phyloP scores from a whole-genome alignment of 2,888 invertebrate species.

The Caenorhabditis sp. region DNA sequence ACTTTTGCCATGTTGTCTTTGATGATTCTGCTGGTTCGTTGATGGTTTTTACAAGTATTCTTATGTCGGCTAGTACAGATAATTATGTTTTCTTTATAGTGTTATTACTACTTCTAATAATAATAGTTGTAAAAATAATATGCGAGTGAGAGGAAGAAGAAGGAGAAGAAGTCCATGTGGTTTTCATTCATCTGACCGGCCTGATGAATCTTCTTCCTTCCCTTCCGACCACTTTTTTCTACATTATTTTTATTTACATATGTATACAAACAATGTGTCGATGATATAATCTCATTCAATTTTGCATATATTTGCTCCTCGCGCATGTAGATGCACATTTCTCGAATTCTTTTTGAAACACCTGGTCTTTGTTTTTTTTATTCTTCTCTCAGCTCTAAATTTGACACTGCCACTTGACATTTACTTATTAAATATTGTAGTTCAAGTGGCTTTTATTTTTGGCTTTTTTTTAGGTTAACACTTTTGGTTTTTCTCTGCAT shows the following conservation, averaged over 20 bases:
- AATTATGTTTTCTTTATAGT: neutral
- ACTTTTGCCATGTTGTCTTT: neutral
- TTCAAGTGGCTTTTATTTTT: neutral
- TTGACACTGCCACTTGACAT: neutral
- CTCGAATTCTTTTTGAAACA: neutral
- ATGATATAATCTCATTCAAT: neutral
- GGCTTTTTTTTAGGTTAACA: neutral
- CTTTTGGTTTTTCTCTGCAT: too few species aligned
- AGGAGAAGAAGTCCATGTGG: neutral
- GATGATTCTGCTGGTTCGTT: neutral
- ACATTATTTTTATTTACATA: neutral
- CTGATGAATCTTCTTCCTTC: neutral
- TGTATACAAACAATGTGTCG: neutral
- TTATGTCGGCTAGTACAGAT: neutral
- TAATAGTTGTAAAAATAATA: neutral
- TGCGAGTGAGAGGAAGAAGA: neutral
- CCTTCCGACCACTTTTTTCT: neutral
- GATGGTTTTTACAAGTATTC: neutral
- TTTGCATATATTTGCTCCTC: neutral
- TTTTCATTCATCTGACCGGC: neutral
- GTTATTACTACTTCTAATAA: too few species aligned
- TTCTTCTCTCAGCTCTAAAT: too few species aligned
- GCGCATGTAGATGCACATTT: neutral
- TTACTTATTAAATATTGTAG: neutral
- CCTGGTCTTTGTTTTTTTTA: too few species aligned